phyloP scores from a whole-genome alignment of 64 coral and sea anemone species.

The Astreopora myriophthalma region DNA sequence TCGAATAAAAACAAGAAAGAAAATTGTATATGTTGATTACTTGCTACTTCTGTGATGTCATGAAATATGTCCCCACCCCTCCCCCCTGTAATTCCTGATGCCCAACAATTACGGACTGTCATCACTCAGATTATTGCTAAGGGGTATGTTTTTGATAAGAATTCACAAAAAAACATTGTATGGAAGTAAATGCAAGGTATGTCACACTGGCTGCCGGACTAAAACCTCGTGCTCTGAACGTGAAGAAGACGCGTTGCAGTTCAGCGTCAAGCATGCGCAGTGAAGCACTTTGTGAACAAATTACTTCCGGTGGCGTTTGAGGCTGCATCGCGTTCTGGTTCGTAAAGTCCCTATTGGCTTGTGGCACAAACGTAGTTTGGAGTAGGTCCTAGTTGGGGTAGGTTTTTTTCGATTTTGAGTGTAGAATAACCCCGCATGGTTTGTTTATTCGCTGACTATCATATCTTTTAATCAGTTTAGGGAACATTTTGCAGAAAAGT shows the following conservation, averaged over 20 bases:
- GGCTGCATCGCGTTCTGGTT: background rate
- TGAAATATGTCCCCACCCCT: background rate
- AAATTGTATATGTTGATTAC: background rate
- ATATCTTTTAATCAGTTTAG: too few species aligned
- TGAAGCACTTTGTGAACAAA: too few species aligned
- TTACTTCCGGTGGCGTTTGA: background rate
- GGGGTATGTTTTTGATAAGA: conserved; percentile 56
- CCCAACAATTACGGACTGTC: background rate
- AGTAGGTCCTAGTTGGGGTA: too few species aligned
- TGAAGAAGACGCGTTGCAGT: too few species aligned
- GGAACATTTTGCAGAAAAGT: too few species aligned
- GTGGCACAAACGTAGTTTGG: too few species aligned
- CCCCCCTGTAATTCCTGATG: background rate
- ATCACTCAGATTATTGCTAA: background rate
- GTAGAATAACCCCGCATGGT: too few species aligned
- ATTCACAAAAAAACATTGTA: conserved; percentile 76
- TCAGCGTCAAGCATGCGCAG: too few species aligned
- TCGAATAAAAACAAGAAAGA: background rate
- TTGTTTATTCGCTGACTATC: too few species aligned
- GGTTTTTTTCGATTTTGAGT: too few species aligned
- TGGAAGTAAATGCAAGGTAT: conserved; percentile 71
- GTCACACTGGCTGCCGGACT: conserved; percentile 59
- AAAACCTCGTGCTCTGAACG: background rate
- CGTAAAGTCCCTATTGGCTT: background rate
- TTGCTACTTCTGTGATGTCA: background rate